A percentile compares a stretch with the other conserved stretches of the same genome.
These are phyloP conservation scores for Stenodema calcarata DNA, from an alignment of 2,888 invertebrate genomes.

Conservation along the genomic window DNA sequence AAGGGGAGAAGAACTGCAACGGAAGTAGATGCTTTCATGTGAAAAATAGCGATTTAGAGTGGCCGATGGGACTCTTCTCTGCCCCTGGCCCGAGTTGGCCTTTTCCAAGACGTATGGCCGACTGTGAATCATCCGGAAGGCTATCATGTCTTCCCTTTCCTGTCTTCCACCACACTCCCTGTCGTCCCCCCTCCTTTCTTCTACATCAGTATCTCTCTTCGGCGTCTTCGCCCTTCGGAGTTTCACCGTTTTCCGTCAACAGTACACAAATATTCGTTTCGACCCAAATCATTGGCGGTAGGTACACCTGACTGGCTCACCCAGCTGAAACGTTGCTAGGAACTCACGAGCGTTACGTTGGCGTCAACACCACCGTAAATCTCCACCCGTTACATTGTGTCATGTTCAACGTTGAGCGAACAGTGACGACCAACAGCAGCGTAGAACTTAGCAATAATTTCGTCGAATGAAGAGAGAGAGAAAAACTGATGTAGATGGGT, in stretches of 20 bases:
- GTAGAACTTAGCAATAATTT: too few species aligned
- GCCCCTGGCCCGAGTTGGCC: slow-evolving; percentile 23
- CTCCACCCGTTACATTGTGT: too few species aligned
- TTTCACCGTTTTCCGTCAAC: neutral
- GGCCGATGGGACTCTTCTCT: slow-evolving; percentile 34
- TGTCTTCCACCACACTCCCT: neutral
- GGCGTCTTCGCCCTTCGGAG: neutral
- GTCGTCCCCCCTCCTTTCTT: neutral
- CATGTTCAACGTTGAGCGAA: too few species aligned
- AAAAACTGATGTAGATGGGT: too few species aligned
- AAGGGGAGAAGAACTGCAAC: slow-evolving; percentile 11
- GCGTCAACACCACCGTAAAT: too few species aligned
- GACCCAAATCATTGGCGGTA: neutral
- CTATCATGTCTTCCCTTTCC: neutral
- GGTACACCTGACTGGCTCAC: too few species aligned
- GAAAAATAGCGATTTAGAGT: slow-evolving; percentile 46
- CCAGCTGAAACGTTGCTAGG: too few species aligned
- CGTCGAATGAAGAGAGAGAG: too few species aligned
- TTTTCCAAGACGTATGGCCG: slow-evolving; percentile 30
- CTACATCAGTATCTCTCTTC: neutral
- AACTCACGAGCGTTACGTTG: too few species aligned
- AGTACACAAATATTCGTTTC: neutral
- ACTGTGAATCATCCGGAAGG: slow-evolving; percentile 39
- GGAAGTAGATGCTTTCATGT: slow-evolving; percentile 43
- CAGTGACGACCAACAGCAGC: too few species aligned